These are phyloP conservation scores for Phengaris arion DNA, from an alignment of 2,888 invertebrate genomes.

Conservation along the genomic window DNA sequence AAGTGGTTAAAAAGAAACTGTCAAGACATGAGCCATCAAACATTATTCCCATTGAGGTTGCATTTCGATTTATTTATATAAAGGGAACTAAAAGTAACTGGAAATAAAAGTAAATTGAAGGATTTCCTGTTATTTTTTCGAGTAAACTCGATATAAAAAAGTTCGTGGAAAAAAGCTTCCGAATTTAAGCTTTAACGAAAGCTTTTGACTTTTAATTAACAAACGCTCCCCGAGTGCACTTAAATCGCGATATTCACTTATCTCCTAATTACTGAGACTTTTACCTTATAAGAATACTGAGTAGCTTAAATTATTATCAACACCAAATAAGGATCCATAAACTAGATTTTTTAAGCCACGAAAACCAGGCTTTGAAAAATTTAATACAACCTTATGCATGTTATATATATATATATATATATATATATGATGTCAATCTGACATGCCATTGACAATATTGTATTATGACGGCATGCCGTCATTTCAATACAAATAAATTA, in stretches of 20 bases:
- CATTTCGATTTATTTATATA: not conserved
- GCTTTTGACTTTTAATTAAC: constrained; percentile 21
- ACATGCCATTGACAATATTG: too few relatives aligned
- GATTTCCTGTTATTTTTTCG: constrained; percentile 2
- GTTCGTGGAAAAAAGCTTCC: constrained; percentile 20
- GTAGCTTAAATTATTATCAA: not conserved
- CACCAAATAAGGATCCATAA: not conserved
- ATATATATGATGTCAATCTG: too few relatives aligned
- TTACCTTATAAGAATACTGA: not conserved
- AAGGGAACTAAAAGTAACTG: not conserved
- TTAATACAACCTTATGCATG: too few relatives aligned
- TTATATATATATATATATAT: too few relatives aligned
- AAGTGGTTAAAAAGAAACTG: not conserved
- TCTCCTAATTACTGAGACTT: constrained; percentile 2
- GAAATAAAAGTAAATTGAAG: constrained; percentile 7
- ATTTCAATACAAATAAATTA: too few relatives aligned
- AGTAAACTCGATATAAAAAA: constrained; percentile 5
- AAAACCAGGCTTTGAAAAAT: too few relatives aligned
- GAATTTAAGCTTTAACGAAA: constrained; percentile 17
- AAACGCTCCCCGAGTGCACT: constrained; percentile 15
- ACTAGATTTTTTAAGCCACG: not conserved
- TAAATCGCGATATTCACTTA: constrained; percentile 25
- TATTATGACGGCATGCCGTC: too few relatives aligned
- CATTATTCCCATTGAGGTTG: not conserved
- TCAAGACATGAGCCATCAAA: not conserved